Base-by-base conservation (phyloP, 2,797 vertebrate genomes). In the Myotis planiceps region DNA sequence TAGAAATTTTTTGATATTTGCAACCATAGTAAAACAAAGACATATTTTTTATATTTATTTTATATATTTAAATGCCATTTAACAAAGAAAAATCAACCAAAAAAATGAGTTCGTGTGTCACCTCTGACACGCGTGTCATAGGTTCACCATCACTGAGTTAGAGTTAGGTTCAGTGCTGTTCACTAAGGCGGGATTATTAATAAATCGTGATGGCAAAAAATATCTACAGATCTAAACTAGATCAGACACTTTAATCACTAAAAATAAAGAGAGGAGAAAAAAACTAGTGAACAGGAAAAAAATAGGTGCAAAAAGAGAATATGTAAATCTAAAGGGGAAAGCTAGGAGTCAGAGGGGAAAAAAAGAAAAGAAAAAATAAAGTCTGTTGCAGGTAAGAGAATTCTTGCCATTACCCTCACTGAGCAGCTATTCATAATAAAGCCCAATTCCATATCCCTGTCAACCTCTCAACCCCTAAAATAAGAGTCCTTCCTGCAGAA, bases 281-380 rank as follows among this genome's bases (percentile, higher is more conserved):
- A 23, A 93, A 51, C 5, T 9, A 3, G 14, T 74, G 32, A 84
- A 87, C 8, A 84, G 16, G 29, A 9, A 19, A 86, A 89, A 81
- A 80, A 71, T 6, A 42, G n/a, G 3, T 49, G 15, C 2, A 29
- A 18, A 82, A 71, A 75, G 29, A 88, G 32, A 82, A 34, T 32
- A 66, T 66, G 39, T 60, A 76, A 55, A 71, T 92, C 19, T 72
- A 94, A 90, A 74, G 37, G 55, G 39, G 23, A 92, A 94, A 39
- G 16, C 27, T 71, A 71, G 16, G 45, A 82, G 18, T 45, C 58
- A 75, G 32, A 78, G 32, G 45, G 23, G 21, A 55, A 45, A n/a
- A 23, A 47, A 37, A 39, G 51, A 47, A 25, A 47, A 32, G 7
- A 15, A 63, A 76, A 94, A 66, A 34, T 8, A 32, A n/a, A 88